Conservation (phyloP, 2,888 invertebrate genomes). For the Dynastes maya region DNA sequence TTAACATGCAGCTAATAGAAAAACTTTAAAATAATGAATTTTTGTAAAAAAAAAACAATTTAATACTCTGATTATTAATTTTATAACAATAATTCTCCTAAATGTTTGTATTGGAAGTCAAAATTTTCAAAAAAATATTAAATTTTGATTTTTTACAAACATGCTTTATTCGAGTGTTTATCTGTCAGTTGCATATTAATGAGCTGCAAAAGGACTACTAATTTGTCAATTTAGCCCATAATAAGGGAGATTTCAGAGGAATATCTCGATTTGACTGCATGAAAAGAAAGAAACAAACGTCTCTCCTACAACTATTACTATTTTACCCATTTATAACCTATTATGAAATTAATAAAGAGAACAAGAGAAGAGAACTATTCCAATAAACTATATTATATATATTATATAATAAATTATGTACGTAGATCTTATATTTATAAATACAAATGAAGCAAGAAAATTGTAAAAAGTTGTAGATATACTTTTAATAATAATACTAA, state of each 20-base stretch:
- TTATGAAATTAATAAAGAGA: constrained; percentile 44
- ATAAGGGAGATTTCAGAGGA: not conserved
- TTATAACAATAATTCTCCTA: no score
- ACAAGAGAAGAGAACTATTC: constrained; percentile 54
- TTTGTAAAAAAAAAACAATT: no score
- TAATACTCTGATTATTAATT: no score
- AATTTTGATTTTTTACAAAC: no score
- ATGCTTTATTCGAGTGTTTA: no score
- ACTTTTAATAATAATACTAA: constrained; percentile 57
- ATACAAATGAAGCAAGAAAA: constrained; percentile 46
- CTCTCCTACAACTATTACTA: constrained; percentile 46
- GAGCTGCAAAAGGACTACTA: no score
- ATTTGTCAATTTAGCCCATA: no score
- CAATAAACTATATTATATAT: constrained; percentile 56
- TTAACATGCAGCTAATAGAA: no score
- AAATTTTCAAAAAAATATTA: not conserved
- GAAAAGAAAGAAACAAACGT: constrained; percentile 9
- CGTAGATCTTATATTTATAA: constrained; percentile 61
- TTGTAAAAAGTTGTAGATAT: constrained; percentile 63
- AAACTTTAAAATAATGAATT: no score
- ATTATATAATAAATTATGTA: constrained; percentile 53
- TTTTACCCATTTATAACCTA: constrained; percentile 52
- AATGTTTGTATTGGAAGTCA: no score
- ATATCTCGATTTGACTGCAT: constrained; percentile 33
- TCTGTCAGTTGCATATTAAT: no score